A percentile compares a stretch with the other conserved stretches of the same genome.
Conservation (phyloP, 2,888 invertebrate genomes). For the Phortica magna region DNA sequence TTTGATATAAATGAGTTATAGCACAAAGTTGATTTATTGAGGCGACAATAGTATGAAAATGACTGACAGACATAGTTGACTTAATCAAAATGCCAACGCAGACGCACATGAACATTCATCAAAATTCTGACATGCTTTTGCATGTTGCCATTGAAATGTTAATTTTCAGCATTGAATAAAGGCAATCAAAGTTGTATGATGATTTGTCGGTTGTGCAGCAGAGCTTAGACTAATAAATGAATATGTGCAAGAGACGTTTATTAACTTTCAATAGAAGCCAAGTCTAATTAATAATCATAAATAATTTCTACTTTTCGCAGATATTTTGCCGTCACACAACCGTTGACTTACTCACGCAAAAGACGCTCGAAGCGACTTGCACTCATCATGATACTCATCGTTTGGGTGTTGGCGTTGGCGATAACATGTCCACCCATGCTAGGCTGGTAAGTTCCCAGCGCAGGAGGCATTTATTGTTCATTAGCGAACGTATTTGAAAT, state of each 20-base stretch:
- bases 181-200: no score
- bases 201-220: no score
- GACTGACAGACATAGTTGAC: neutral
- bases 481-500: neutral
- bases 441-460: slow-evolving; percentile 85
- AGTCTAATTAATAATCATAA: neutral
- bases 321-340: slow-evolving; percentile 95
- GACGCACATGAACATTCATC: no score
- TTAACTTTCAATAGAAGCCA: no score
- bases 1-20: slow-evolving; percentile 3
- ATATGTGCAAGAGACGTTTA: no score
- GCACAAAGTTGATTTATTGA: slow-evolving; percentile 5
- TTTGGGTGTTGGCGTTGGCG: slow-evolving; percentile 93
- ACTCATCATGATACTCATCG: slow-evolving; percentile 90
- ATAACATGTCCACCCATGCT: slow-evolving; percentile 97
- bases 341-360: slow-evolving; percentile 93
- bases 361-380: slow-evolving; percentile 91
- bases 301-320: slow-evolving; percentile 70
- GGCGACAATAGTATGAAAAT: neutral
- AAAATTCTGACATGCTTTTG: no score
- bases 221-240: no score
- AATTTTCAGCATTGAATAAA: no score
- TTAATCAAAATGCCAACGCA: neutral
- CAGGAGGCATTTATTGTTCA: slow-evolving; percentile 27
- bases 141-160: no score